Percentiles rank a stretch among this genome's conserved stretches.
phyloP scores from a whole-genome alignment of 2,797 vertebrate genomes.

The Periparus ater region DNA sequence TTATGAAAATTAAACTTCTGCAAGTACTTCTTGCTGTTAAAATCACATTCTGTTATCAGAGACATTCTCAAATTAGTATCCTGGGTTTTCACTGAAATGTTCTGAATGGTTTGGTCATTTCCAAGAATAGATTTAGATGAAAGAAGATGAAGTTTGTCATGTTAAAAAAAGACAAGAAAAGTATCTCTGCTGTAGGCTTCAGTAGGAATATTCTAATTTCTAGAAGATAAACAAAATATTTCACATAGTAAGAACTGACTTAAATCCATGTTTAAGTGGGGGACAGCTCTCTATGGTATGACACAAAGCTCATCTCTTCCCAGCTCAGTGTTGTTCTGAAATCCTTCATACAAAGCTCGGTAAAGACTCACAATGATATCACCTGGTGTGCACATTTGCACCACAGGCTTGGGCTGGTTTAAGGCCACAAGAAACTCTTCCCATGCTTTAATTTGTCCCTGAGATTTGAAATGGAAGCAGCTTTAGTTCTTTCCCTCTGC shows the following conservation, averaged over 20 bases:
- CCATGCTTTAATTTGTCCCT: neutral
- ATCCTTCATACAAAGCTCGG: neutral
- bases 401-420: neutral
- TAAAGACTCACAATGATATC: neutral
- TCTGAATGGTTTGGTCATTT: neutral
- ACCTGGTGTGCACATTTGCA: neutral
- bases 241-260: neutral
- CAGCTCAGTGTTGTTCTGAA: neutral
- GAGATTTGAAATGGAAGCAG: neutral
- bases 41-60: neutral
- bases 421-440: neutral
- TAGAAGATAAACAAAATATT: neutral
- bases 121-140: neutral
- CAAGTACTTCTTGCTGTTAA: neutral
- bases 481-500: neutral
- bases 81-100: neutral
- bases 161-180: neutral
- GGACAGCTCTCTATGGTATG: neutral
- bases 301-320: neutral
- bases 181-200: neutral
- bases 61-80: neutral
- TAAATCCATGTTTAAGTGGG: neutral
- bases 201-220: neutral
- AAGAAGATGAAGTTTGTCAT: neutral
- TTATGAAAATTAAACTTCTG: neutral